Base-by-base conservation (phyloP, 1,140 invertebrate species). In the Battus philenor region DNA sequence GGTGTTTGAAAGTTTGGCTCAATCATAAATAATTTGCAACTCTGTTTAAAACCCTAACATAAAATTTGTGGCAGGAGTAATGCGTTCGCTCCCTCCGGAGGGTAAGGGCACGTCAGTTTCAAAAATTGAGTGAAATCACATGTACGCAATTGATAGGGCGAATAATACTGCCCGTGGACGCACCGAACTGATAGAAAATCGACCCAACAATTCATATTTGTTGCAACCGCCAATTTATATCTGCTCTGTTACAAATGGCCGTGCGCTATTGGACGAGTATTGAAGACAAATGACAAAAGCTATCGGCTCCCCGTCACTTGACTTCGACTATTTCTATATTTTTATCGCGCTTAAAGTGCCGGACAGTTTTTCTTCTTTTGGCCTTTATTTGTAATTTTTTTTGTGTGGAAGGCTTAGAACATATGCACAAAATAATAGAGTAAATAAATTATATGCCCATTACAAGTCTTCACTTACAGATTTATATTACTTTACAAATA, bases 111-210 rank as follows among this genome's bases (percentile, higher is more conserved):
- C 66, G 76, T 81, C 75, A 80, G 68, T 78, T 80, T 82, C 72
- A 80, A 81, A 81, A 80, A 82, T 84, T 78, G 76, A 80, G 76
- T 80, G 80, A 80, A 84, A 80, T 84, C 72, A 71, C 80, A 79
- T 82, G 74, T 80, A 71, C 54, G 74, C 59, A 63, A 81, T 80
- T 75, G 76, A 81, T 79, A 75, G 74, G 74, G 59, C 70, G 34
- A 55, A 54, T 50, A 31, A 30, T 27, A 53, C 47, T 54, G 20
- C 54, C 50, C 47, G 49, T 44, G 27, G 54, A 55, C 59, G 36
- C 55, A 60, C 39, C 54, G 45, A 53, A 41, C 55, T 65, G 50
- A 53, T 53, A 54, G 54, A 59, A 59, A 59, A 61, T 55, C 56
- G 47, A 63, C 39, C 57, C 58, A 67, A 56, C 59, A 59, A 58